Base-by-base conservation (phyloP, 2,888 invertebrate species). In the Enoplolaimus lenunculus region DNA sequence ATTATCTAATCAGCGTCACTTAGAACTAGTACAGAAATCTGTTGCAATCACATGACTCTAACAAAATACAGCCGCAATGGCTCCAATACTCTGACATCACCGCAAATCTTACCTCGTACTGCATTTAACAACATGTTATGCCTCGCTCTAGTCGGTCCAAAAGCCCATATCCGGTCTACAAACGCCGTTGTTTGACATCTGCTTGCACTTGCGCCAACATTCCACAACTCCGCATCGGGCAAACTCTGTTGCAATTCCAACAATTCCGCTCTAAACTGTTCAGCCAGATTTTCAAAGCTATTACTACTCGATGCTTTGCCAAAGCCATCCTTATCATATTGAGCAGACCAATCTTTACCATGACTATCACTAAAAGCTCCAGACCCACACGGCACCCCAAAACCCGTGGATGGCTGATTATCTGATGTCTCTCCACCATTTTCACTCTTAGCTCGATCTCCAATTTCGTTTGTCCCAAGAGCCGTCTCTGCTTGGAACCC, bases 81-180 rank as follows among this genome's bases (percentile, higher is more conserved):
- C n/a, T n/a, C n/a, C n/a, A n/a, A n/a, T n/a, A n/a, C n/a, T n/a
- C n/a, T n/a, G n/a, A n/a, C n/a, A n/a, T n/a, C n/a, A n/a, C n/a
- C n/a, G n/a, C n/a, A n/a, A n/a, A n/a, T n/a, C 45, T 45, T 45
- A 81, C 87, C 87, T 29, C 83, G 77, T 0, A 89, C 87, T 73
- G 87, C 85, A 81, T 95, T 95, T 1, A 98, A 81, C 64, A 98
- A 84, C 72, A 97, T 82, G 84, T 97, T 98, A 1, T 91, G 87
- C 68, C 93, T 91, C 79, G 89, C 90, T 79, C 89, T 88, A 74
- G 89, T 87, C 1, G 93, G 93, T 0, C 97, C 94, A 74, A 95
- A 88, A 1, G 90, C 88, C 94, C 94, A 95, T 75, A 98, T 82
- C 87, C 81, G 74, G 71, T 81, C 77, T 29, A 69, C 31, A 31